Evolutionary conservation across 2,113 vertebrate species (phyloP), one percentile per base, ranked within the genome.

Genomic region (Ceyx cyanopectus): DNA sequence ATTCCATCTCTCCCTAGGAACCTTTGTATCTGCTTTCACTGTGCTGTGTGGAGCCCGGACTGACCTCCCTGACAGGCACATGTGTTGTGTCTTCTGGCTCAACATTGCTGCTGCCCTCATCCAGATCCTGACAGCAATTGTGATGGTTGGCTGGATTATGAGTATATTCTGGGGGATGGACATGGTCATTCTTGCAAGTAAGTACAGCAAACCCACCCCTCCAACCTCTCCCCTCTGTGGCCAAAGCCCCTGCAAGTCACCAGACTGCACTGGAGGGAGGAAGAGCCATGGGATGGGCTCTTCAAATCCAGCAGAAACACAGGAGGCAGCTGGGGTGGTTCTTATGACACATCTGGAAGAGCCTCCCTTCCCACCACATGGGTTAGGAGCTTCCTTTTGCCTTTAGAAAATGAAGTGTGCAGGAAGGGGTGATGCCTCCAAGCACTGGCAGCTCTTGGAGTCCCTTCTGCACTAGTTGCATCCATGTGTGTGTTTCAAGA

Each of bases 151-250:
- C 73, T 99, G 99, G 99, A 99, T 99, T 97, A 99, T 99, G 99
- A 99, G 99, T 96, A 99, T 99, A 98, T 99, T 99, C 91, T 99
- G 99, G 99, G 99, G 99, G 58, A 99, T 99, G 99, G 99, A 99
- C 97, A 99, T 99, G 99, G 99, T 99, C 97, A 99, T 99, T 85
- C 98, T 99, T 2, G 99, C 99, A 95, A 99, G 99, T 99, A 97
- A 98, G 99, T 98, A 94, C 76, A 23, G 23, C 0, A 8, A 3
- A 7, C 29, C 19, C 20, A 0, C 4, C 3, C 19, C 26, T 37
- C 85, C 1, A 3, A 4, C 27, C 56, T 22, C 43, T 62, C 10
- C 34, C n/a, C 6, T 26, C 68, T 0, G 0, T 15, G 19, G 5
- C 56, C 0, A 9, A 41, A 0, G 6, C 21, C 57, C 53, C 37